A percentile compares a stretch with the other conserved stretches of the same genome.
phyloP scores from a whole-genome alignment of 2,113 vertebrate species.

The Odontesthes bonariensis region DNA sequence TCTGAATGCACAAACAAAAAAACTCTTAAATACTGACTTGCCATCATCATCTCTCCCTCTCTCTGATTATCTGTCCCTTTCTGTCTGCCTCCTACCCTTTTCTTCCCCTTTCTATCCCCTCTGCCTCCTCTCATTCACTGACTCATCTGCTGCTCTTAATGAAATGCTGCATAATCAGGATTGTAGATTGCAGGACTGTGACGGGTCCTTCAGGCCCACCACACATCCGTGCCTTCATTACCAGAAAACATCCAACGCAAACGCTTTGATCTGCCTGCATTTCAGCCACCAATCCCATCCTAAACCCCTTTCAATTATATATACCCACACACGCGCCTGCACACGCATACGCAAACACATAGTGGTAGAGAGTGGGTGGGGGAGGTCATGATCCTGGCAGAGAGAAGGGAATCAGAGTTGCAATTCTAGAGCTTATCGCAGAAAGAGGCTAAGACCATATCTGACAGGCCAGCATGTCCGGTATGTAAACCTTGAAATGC shows the following conservation, averaged over 20 bases:
- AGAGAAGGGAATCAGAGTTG: conserved; percentile 74
- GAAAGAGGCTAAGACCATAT: conserved; percentile 80
- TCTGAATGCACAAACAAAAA: conserved; percentile 9
- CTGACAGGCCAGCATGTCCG: conserved; percentile 68
- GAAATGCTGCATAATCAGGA: conserved; percentile 73
- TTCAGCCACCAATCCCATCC: conserved; percentile 56
- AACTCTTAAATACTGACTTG: conserved; percentile 33
- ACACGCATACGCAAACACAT: conserved; percentile 31
- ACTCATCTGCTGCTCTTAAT: conserved; percentile 71
- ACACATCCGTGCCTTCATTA: conserved; percentile 26
- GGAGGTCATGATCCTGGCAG: conserved; percentile 72
- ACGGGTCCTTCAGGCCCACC: conserved; percentile 40
- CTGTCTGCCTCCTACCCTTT: conserved; percentile 30
- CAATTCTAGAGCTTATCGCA: conserved; percentile 76
- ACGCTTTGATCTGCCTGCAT: conserved; percentile 53
- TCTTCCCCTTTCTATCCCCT: background rate
- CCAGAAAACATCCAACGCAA: conserved; percentile 38
- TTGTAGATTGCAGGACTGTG: conserved; percentile 63
- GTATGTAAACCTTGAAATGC: conserved; percentile 62
- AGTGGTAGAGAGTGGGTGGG: conserved; percentile 22
- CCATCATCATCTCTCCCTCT: conserved; percentile 14
- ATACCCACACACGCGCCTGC: conserved; percentile 39
- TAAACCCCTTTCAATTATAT: conserved; percentile 69
- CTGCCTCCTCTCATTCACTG: conserved; percentile 51
- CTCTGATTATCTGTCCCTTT: conserved; percentile 44